Evolutionary conservation across 2,888 invertebrate species (phyloP), one percentile per base, ranked within the genome.

Genomic region (Heliconius ethilla): DNA sequence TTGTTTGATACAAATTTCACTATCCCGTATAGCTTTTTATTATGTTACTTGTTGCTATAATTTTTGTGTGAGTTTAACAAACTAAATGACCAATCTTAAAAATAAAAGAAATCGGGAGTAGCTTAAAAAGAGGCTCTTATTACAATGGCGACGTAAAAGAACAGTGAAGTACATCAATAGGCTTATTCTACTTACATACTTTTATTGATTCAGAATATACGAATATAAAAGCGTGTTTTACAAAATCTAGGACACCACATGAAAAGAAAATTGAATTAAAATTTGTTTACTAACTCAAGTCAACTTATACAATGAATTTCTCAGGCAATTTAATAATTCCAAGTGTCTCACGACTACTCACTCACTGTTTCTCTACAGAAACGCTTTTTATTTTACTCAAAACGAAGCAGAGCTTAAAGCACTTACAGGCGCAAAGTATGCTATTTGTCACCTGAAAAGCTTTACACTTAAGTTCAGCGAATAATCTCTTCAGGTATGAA

Each of bases 401-500:
- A 59, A n/a, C 29, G 13, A 29, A 55, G 70, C 33, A n/a, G 11
- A 70, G 70, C 22, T 70, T 22, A 13, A 55, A 72, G 70, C 55
- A n/a, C 55, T 72, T 72, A 72, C 55, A n/a, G 55, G 18, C 29
- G n/a, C 7, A 33, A 59, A 33, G 33, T 55, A 72, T 51, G 62
- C 74, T 40, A 74, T 74, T 74, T 74, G 37, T 63, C 63, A 27
- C 40, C 18, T 63, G 62, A 63, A 40, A 74, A 33, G 37, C 62
- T 63, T 74, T 70, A 70, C 25, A 40, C 40, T 40, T 33, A 13
- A 72, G 55, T 9, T 27, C 27, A 29, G n/a, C 27, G 55, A 22
- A 29, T 72, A 72, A 70, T 70, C 76, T 33, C 25, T 59, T 25
- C 70, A 77, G 40, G 65, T 33, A 62, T 74, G 51, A 65, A 65